A percentile compares a stretch with the other conserved stretches of the same genome.
Conservation (phyloP, 2,888 invertebrate genomes). For the Melinaea menophilus region DNA sequence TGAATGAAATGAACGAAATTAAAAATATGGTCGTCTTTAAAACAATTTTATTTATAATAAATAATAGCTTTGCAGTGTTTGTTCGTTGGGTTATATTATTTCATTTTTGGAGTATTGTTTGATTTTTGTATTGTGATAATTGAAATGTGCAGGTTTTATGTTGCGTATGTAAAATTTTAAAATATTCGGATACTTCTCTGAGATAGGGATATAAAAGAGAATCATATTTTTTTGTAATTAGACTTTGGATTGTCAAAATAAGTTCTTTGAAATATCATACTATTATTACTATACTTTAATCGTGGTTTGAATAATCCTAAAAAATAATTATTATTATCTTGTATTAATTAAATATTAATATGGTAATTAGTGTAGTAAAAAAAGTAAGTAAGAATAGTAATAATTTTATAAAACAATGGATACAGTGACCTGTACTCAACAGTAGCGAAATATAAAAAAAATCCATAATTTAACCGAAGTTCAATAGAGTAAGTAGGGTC, state of each 20-base stretch:
- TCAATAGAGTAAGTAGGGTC: constrained; percentile 52
- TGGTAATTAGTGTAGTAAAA: too few species aligned
- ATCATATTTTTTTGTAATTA: too few species aligned
- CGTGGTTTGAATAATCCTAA: too few species aligned
- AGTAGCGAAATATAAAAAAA: constrained; percentile 36
- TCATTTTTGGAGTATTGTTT: neutral
- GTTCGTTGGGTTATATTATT: neutral
- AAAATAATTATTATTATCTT: too few species aligned
- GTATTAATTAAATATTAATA: too few species aligned
- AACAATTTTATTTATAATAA: constrained; percentile 9
- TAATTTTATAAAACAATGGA: constrained; percentile 13
- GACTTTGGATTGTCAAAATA: too few species aligned
- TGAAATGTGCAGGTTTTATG: neutral
- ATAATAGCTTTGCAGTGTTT: neutral
- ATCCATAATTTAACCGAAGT: constrained; percentile 37
- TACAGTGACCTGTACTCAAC: constrained; percentile 23
- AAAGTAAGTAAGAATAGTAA: too few species aligned
- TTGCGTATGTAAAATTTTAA: too few species aligned
- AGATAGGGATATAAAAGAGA: too few species aligned
- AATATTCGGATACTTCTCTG: too few species aligned
- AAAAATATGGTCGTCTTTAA: constrained; percentile 18
- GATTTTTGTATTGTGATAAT: neutral
- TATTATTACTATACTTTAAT: too few species aligned
- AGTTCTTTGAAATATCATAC: too few species aligned
- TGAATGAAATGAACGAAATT: constrained; percentile 15